Evolutionary conservation across 2,888 invertebrate genomes (phyloP), one percentile per base, ranked within the genome.

Genomic region (Epinotia bilunana): DNA sequence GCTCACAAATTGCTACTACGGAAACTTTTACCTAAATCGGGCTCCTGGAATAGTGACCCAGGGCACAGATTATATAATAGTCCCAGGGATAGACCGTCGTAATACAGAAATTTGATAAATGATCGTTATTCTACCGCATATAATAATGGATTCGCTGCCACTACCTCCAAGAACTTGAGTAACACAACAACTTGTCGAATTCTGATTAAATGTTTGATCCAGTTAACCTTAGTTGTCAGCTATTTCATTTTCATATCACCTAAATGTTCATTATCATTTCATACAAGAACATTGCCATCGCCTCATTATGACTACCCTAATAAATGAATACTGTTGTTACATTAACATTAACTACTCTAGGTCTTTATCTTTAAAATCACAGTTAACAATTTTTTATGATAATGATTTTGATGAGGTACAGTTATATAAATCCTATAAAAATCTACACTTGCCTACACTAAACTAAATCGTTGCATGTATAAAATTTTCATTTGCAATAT

Each of bases 1-100:
- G 81, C 86, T 86, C 90, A 91, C 92, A 92, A 92, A 92, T 92
- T 91, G 89, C 88, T 86, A 87, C 88, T 86, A 87, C 89, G 89
- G 89, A 88, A 89, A 87, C 87, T 87, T 88, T 85, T 83, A 86
- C 86, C 88, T 81, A 86, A 90, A 89, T 90, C 88, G 86, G 83
- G 86, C 85, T 84, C 86, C 86, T 84, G 85, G 88, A 90, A 90
- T 90, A 91, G 87, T 91, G 90, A 90, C 91, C 90, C 81, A n/a
- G n/a, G n/a, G n/a, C n/a, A n/a, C n/a, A n/a, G n/a, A n/a, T n/a
- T n/a, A n/a, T n/a, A n/a, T n/a, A n/a, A n/a, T n/a, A n/a, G n/a
- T n/a, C n/a, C n/a, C n/a, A n/a, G n/a, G n/a, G n/a, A 78, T 60
- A 28, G 20, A 57, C 18, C 13, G 49, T 23, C 49, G 28, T 33